Evolutionary conservation across 2,797 vertebrate species (phyloP), one percentile per base, ranked within the genome.

Genomic region (Acridotheres tristis): DNA sequence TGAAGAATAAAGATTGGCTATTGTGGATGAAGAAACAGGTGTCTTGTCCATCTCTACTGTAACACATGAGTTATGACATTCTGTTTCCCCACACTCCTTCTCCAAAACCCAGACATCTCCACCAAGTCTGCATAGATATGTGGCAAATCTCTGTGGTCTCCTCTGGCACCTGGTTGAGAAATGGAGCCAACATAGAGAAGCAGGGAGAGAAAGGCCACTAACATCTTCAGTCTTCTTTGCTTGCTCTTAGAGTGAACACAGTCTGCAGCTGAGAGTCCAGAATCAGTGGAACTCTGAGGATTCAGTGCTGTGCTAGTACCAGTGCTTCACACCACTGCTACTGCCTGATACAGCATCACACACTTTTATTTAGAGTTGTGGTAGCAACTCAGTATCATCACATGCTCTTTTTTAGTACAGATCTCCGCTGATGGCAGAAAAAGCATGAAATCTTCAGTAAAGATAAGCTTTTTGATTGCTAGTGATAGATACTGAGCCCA

Each of bases 111-210:
- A 47, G 7, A 4, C n/a, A 69, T 12, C 16, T 92, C 62, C 40
- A 40, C 21, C 18, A 51, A 13, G 16, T 63, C 53, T 65, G 21
- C 25, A 32, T 0, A 42, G 32, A 10, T 23, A 13, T 1, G 2
- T 54, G 32, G 36, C 32, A 48, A 73, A 84, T 53, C 18, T 50
- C 27, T n/a, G 5, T 17, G 30, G 9, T 65, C 27, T 83, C 16
- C 38, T 89, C 20, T 69, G 22, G 21, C 9, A 76, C 16, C 15
- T 36, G n/a, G 30, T 10, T 73, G 55, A 40, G 22, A 48, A 87
- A 62, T 4, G 18, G 22, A 57, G 12, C 7, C 18, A 53, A 32
- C 4, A 1, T 0, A 45, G 17, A 13, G 22, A 34, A 77, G 17
- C 2, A 0, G 25, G 2, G 2, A 13, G 22, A 73, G 21, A 78